Conservation (phyloP, 23 tunicate genomes). For the Aplidium turbinatum region DNA sequence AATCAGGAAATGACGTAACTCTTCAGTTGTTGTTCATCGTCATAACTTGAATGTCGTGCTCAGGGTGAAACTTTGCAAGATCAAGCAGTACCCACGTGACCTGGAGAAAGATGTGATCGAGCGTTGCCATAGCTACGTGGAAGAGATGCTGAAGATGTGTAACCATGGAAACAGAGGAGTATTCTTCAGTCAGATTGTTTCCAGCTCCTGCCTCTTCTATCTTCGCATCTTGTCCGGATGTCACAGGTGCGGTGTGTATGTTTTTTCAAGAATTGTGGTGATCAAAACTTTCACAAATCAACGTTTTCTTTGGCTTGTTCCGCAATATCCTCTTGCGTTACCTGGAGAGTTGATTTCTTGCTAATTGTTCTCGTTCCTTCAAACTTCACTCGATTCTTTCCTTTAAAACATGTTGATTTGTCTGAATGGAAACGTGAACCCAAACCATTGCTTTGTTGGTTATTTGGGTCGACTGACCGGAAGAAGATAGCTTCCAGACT, state of each 20-base stretch:
- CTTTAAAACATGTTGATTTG: too few species aligned
- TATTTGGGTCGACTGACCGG: too few species aligned
- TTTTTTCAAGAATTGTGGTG: too few species aligned
- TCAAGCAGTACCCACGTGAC: conserved; percentile 52
- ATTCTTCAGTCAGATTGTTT: conserved; percentile 67
- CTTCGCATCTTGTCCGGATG: conserved; percentile 56
- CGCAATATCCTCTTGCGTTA: too few species aligned
- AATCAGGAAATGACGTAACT: neutral
- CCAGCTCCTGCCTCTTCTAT: conserved; percentile 68
- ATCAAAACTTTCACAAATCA: too few species aligned
- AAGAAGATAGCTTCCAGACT: neutral
- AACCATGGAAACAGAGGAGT: conserved; percentile 37
- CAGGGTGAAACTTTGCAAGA: conserved; percentile 81
- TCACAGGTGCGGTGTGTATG: neutral
- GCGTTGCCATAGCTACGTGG: conserved; percentile 61
- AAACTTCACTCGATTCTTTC: too few species aligned
- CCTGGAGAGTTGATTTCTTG: too few species aligned
- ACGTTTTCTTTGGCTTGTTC: too few species aligned
- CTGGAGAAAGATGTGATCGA: conserved; percentile 21
- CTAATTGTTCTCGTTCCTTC: too few species aligned
- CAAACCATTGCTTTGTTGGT: too few species aligned
- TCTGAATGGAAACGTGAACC: neutral
- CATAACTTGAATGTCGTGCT: too few species aligned
- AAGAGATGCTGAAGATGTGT: conserved; percentile 32
- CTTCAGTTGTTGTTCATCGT: too few species aligned